A percentile compares a stretch with the other conserved stretches of the same genome.
Evolutionary conservation across 1,140 invertebrate species (phyloP).

Genomic region (Melipona quadrifasciata): DNA sequence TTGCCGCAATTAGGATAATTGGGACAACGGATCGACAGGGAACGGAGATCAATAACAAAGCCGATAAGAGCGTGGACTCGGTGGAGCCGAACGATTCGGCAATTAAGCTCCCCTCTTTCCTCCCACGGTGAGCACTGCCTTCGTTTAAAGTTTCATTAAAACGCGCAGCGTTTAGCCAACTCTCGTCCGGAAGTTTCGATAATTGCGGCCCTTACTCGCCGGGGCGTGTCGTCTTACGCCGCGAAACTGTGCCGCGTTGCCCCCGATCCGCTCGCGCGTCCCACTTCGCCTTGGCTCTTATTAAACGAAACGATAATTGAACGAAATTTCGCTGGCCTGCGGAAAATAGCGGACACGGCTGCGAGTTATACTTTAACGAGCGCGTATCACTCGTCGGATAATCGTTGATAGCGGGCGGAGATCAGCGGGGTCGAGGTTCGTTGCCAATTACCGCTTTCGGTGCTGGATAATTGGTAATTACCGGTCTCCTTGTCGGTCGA

Average conservation of each 20-base stretch:
- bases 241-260: slow-evolving; percentile 3
- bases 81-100: slow-evolving; percentile 2
- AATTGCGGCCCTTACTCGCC: slow-evolving; percentile 22
- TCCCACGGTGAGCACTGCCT: not conserved
- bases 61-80: not conserved
- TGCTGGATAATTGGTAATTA: slow-evolving; percentile 65
- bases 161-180: slow-evolving; percentile 28
- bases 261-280: not conserved
- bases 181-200: slow-evolving; percentile 39
- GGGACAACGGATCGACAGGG: slow-evolving; percentile 26
- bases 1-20: slow-evolving; percentile 30
- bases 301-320: slow-evolving; percentile 44
- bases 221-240: slow-evolving; percentile 6
- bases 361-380: slow-evolving; percentile 55
- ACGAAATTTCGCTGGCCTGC: slow-evolving; percentile 28
- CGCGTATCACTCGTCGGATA: slow-evolving; percentile 18
- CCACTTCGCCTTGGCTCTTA: slow-evolving; percentile 12
- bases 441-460: slow-evolving; percentile 53
- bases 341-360: not conserved
- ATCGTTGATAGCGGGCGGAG: slow-evolving; percentile 34
- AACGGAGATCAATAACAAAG: slow-evolving; percentile 22
- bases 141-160: slow-evolving; percentile 32
- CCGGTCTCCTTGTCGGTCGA: slow-evolving; percentile 51
- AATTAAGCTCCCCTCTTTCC: not conserved
- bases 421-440: slow-evolving; percentile 32